phyloP scores from a whole-genome alignment of 2,888 invertebrate genomes.

The Mystacides longicornis region DNA sequence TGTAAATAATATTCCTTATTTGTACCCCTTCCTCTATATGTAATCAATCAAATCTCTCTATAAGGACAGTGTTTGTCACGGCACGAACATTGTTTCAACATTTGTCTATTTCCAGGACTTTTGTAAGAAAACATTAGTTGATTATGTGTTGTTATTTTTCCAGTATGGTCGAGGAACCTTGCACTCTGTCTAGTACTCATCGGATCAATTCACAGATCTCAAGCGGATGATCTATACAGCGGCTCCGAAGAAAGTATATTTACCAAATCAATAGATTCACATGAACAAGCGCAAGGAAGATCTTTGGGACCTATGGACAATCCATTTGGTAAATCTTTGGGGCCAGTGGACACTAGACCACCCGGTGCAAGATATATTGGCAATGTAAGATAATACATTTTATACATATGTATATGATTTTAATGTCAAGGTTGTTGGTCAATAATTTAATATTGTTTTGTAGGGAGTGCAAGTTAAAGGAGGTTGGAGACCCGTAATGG shows the following conservation, averaged over 20 bases:
- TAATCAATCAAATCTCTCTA: too few species aligned
- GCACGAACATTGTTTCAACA: too few species aligned
- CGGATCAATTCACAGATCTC: neutral
- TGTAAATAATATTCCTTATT: too few species aligned
- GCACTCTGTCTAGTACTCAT: neutral
- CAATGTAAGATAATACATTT: neutral
- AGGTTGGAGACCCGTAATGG: constrained; percentile 55
- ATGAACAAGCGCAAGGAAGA: neutral
- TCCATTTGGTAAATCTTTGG: neutral
- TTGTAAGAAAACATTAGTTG: too few species aligned
- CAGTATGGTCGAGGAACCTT: neutral
- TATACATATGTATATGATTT: too few species aligned
- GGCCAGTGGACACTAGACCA: neutral
- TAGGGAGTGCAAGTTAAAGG: constrained; percentile 49
- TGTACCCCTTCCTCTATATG: too few species aligned
- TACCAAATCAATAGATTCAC: neutral
- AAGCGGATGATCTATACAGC: neutral
- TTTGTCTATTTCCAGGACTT: too few species aligned
- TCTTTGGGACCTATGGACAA: neutral
- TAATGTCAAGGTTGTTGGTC: neutral
- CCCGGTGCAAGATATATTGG: neutral
- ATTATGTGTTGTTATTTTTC: too few species aligned
- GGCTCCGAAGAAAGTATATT: neutral
- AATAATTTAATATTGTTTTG: neutral
- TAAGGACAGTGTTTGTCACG: too few species aligned